Base-by-base conservation (phyloP, 2,113 vertebrate species). In the Candoia aspera region DNA sequence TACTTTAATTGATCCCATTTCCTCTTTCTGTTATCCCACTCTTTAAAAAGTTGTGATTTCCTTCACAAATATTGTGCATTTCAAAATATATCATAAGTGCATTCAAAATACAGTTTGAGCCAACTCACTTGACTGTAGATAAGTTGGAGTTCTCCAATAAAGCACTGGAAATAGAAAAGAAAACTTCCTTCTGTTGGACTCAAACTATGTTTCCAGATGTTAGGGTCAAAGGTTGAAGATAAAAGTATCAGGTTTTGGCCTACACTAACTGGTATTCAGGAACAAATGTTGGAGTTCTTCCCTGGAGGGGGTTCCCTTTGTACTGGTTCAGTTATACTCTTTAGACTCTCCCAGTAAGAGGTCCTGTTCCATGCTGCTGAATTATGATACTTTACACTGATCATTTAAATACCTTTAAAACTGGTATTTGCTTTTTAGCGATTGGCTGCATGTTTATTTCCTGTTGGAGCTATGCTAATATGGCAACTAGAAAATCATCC, bases 161-260 rank as follows among this genome's bases (percentile, higher is more conserved):
- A 97, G 84, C 95, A 97, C 98, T 97, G 96, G 97, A 95, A 97
- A 97, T 94, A 98, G 97, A 98, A 98, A 98, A 97, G 98, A 98
- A 98, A 99, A 98, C 98, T 98, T 99, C 98, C 98, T 98, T 97
- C 92, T 98, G 96, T 98, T 98, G 96, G 97, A 97, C 97, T 98
- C 96, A 97, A 98, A 98, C 97, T 98, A 98, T 92, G 97, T 99
- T 99, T 99, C 99, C 99, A 99, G 98, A 99, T 99, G 99, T 99
- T 95, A 84, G 94, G 98, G 98, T 98, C 98, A 98, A 97, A 97
- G 98, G 98, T 98, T 97, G 97, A 96, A 99, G 98, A 99, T 98
- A 98, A 99, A 99, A 99, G 99, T 99, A 98, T 98, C 98, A 97
- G 97, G 97, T 99, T 98, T 98, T 98, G 98, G 97, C 96, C 95